These are phyloP conservation scores for Tubulanus polymorphus DNA, from an alignment of 2,888 invertebrate species.

Conservation along the genomic window DNA sequence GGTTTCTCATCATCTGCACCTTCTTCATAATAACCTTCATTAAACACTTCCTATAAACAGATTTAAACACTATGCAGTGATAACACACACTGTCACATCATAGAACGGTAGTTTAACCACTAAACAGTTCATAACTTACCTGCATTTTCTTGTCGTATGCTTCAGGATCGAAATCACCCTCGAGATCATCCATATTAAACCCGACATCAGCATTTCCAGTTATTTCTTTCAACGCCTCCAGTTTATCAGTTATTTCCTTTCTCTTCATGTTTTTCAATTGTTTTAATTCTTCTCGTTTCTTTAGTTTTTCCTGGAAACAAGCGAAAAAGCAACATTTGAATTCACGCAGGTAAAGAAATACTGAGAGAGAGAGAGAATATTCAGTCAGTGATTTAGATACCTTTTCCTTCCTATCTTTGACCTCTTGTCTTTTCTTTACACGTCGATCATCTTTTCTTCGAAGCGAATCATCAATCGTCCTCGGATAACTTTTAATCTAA, in stretches of 20 bases:
- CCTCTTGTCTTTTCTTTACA: constrained; percentile 71
- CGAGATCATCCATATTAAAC: constrained; percentile 74
- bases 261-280: constrained; percentile 80
- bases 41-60: constrained; percentile 66
- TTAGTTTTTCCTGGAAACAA: constrained; percentile 59
- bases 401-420: constrained; percentile 39
- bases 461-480: constrained; percentile 78
- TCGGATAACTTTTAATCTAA: constrained; percentile 83
- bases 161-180: constrained; percentile 74
- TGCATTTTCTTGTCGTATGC: constrained; percentile 81
- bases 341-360: not conserved
- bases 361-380: not conserved
- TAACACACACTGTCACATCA: not conserved
- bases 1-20: constrained; percentile 73
- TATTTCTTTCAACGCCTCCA: constrained; percentile 78
- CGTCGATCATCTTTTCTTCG: constrained; percentile 76
- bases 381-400: constrained; percentile 17
- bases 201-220: constrained; percentile 75
- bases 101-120: not conserved
- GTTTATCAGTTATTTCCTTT: constrained; percentile 84
- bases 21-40: constrained; percentile 78
- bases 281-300: constrained; percentile 82
- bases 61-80: not conserved
- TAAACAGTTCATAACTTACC: constrained; percentile 21
- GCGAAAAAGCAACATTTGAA: not conserved